Base-by-base conservation (phyloP, 1,140 invertebrate species). In the Ericerus pela region DNA sequence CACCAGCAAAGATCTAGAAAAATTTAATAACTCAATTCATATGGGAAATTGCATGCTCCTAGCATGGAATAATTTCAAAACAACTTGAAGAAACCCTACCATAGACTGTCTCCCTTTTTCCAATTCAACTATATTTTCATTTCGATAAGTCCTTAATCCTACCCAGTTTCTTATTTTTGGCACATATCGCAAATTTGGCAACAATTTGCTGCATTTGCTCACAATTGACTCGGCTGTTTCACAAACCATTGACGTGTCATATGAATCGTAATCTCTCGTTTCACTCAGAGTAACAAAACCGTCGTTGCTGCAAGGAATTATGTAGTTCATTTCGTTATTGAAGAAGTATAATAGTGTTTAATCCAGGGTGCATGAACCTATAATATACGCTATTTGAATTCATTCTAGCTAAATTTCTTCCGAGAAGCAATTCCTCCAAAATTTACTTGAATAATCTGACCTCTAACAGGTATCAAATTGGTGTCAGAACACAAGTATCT, bases 331-430 rank as follows among this genome's bases (percentile, higher is more conserved):
- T 53, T 79, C 74, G 62, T 92, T 87, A 0, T 77, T 80, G n/a
- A n/a, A n/a, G 63, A 88, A 91, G 64, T 87, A n/a, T n/a, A 85
- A 29, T 86, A 89, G 1, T 79, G 82, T 72, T 92, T 90, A 4
- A 95, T 70, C 88, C 89, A 94, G 0, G 90, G 89, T 11, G 90
- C 90, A 61, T 78, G 75, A 1, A 88, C 82, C 81, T 84, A n/a
- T n/a, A n/a, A n/a, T n/a, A n/a, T n/a, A n/a, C n/a, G n/a, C n/a
- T n/a, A n/a, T n/a, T n/a, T n/a, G n/a, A n/a, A n/a, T n/a, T n/a
- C n/a, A n/a, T n/a, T n/a, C n/a, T n/a, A n/a, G n/a, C n/a, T n/a
- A n/a, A n/a, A n/a, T n/a, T n/a, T n/a, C n/a, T n/a, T n/a, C n/a
- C n/a, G n/a, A n/a, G n/a, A n/a, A n/a, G n/a, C n/a, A n/a, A n/a